Evolutionary conservation across 2,113 vertebrate species (phyloP), one percentile per base, ranked within the genome.

Genomic region (Apistogramma diplotaenia): DNA sequence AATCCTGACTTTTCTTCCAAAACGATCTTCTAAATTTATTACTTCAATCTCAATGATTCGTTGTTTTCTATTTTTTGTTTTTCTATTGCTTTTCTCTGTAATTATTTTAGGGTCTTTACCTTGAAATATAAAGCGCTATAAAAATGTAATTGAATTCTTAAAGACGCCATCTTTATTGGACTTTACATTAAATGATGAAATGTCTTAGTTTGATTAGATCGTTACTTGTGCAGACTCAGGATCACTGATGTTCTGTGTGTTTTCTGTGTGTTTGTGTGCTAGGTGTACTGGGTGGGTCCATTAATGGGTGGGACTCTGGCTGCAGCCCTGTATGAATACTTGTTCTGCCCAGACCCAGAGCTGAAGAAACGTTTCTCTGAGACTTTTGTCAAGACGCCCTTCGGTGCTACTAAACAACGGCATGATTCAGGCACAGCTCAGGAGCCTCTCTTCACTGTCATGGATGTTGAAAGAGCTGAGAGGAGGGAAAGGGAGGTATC

Each of bases 361-460:
- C 33, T 88, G 23, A 95, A 92, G 87, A 84, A 0, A 46, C 61
- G 18, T 35, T 94, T 96, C 72, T 96, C 96, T 7, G 96, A 96
- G 0, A 94, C 94, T 37, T 96, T 97, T 31, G 91, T 91, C 40
- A 97, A 96, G 81, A 92, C 92, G 0, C 84, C 93, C 1, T 96
- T 96, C 71, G 93, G 90, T 1, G 92, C 93, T 1, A 94, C 95
- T 15, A 96, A 96, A 67, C 97, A 96, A 81, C 88, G 93, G 1
- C 96, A 97, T 73, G 96, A 96, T 62, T 96, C 97, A 0, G 95
- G 96, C 31, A 94, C 57, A 35, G 87, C 96, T 61, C 97, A 97
- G 84, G 95, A 97, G 37, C 96, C 96, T 16, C 85, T 94, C 27
- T 94, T 97, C 76, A 94, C 96, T 0, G 93, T 96, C 65, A 95